phyloP scores from a whole-genome alignment of 2,888 invertebrate species.

The Diplazon laetatorius region DNA sequence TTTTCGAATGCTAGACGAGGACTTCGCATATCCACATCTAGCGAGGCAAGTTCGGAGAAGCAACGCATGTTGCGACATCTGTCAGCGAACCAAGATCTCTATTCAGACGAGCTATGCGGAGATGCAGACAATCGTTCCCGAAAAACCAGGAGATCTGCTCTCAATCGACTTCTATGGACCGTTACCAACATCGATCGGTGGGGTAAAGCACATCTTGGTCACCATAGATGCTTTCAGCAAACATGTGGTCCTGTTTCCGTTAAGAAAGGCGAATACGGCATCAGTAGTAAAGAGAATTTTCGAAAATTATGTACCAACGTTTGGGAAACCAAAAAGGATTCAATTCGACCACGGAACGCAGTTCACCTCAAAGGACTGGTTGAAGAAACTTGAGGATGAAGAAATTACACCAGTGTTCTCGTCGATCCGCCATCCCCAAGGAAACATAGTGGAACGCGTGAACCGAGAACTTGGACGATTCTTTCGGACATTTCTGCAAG shows the following conservation, averaged over 20 bases:
- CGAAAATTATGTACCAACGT: background rate
- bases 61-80: too few species aligned
- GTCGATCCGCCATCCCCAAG: too few species aligned
- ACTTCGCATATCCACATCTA: background rate
- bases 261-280: background rate
- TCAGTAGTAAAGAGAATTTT: background rate
- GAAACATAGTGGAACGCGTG: too few species aligned
- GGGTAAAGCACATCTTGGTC: background rate
- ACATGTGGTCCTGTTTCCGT: background rate
- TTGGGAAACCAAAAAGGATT: background rate
- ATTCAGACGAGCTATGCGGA: background rate
- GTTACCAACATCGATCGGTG: background rate
- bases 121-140: slow-evolving; percentile 9
- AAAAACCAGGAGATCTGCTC: background rate
- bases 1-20: slow-evolving; percentile 7
- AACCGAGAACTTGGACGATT: background rate
- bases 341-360: slow-evolving; percentile 40
- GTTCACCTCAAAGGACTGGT: slow-evolving; percentile 1
- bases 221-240: slow-evolving; percentile 23
- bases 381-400: background rate
- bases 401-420: too few species aligned
- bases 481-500: background rate
- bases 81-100: too few species aligned
- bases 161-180: slow-evolving; percentile 27
- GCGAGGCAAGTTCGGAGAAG: too few species aligned